Conservation (phyloP, 2,888 invertebrate species). For the Stenodema calcarata region DNA sequence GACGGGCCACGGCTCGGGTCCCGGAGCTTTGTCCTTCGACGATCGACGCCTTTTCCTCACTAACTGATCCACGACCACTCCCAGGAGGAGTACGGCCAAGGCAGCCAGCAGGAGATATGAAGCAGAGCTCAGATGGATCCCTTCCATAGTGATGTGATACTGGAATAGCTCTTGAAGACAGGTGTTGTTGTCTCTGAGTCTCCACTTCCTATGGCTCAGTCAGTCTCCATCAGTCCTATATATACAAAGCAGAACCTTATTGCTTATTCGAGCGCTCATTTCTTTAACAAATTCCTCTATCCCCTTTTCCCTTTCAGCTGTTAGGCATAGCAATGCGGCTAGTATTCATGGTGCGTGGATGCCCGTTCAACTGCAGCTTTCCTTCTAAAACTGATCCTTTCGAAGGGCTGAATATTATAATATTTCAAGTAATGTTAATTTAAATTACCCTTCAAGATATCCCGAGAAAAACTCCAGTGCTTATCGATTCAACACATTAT, state of each 20-base stretch:
- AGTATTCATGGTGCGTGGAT: conserved; percentile 12
- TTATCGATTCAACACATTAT: no score
- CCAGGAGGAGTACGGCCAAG: conserved; percentile 42
- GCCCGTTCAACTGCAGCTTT: background rate
- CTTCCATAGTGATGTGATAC: conserved; percentile 49
- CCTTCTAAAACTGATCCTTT: background rate
- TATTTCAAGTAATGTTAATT: no score
- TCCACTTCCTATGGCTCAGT: conserved; percentile 54
- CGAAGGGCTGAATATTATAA: background rate
- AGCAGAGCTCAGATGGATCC: conserved; percentile 54
- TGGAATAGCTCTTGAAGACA: conserved; percentile 14
- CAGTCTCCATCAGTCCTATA: conserved; percentile 45
- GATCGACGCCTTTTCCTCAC: conserved; percentile 7
- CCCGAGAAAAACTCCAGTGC: no score
- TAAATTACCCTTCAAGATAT: no score
- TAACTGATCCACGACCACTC: conserved; percentile 34
- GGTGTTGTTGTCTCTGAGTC: conserved; percentile 51
- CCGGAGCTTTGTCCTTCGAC: conserved; percentile 62
- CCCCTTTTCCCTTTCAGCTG: conserved; percentile 53
- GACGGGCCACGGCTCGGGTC: conserved; percentile 66
- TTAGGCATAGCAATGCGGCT: conserved; percentile 26
- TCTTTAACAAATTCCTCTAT: conserved; percentile 53
- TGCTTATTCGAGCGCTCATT: conserved; percentile 53
- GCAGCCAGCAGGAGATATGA: conserved; percentile 54
- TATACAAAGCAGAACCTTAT: conserved; percentile 51